Evolutionary conservation across 2,797 vertebrate genomes (phyloP).

Genomic region (Rhyacichthys aspro): DNA sequence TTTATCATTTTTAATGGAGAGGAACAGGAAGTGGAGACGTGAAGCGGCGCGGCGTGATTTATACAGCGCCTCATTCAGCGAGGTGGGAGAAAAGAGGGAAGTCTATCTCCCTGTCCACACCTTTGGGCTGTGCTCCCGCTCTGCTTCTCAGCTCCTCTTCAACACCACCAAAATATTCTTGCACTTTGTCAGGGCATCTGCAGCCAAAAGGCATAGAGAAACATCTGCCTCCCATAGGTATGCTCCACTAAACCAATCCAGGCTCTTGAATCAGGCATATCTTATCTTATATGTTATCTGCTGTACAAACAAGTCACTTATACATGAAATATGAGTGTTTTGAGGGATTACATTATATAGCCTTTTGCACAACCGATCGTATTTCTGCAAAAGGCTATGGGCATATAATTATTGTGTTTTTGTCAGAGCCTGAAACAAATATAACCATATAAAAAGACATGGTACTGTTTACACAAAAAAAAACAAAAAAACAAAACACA

Average conservation of each 20-base stretch:
- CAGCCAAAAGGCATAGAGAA: slow-evolving; percentile 27
- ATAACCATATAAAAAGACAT: too few species aligned
- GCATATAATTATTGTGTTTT: too few species aligned
- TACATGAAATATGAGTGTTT: slow-evolving; percentile 1
- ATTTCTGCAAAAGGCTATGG: too few species aligned
- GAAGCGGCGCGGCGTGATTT: slow-evolving; percentile 74
- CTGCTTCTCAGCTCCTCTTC: slow-evolving; percentile 38
- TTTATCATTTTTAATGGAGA: slow-evolving; percentile 84
- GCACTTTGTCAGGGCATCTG: slow-evolving; percentile 16
- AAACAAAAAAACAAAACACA: too few species aligned
- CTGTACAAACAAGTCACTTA: slow-evolving; percentile 1
- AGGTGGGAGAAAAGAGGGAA: slow-evolving; percentile 46
- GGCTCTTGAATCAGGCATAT: too few species aligned
- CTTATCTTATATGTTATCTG: too few species aligned
- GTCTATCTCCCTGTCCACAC: slow-evolving; percentile 71
- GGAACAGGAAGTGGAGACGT: slow-evolving; percentile 77
- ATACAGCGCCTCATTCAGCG: slow-evolving; percentile 55
- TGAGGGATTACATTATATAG: too few species aligned
- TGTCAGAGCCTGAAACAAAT: too few species aligned
- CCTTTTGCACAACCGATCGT: too few species aligned
- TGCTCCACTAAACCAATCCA: too few species aligned
- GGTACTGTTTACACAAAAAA: too few species aligned
- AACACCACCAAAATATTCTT: slow-evolving; percentile 32
- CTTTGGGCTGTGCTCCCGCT: slow-evolving; percentile 41
- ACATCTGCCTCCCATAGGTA: slow-evolving; percentile 19